A percentile compares a stretch with the other conserved stretches of the same genome.
These are phyloP conservation scores for Petromus typicus DNA, from an alignment of 2,113 vertebrate genomes.

Conservation along the genomic window DNA sequence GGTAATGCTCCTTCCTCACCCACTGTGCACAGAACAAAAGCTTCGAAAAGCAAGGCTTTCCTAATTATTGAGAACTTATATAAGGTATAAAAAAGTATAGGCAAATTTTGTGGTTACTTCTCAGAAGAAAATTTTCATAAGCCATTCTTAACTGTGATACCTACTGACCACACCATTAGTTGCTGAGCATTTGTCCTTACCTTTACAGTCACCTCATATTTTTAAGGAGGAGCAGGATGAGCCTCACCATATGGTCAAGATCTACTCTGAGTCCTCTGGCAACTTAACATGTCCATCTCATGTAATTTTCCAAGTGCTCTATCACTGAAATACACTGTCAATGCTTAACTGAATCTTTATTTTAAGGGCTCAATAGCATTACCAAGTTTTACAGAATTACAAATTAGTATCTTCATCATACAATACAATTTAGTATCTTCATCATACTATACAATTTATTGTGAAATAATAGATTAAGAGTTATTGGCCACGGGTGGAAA, in stretches of 20 bases:
- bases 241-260: background rate
- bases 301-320: background rate
- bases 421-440: slow-evolving; percentile 26
- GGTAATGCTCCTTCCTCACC: slow-evolving; percentile 84
- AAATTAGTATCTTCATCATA: slow-evolving; percentile 1
- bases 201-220: background rate
- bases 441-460: slow-evolving; percentile 1
- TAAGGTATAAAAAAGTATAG: slow-evolving; percentile 36
- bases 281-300: background rate
- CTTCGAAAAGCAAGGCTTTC: background rate
- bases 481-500: background rate
- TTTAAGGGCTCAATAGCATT: slow-evolving; percentile 11
- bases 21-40: background rate
- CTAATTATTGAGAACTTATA: background rate
- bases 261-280: background rate
- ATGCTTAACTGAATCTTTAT: background rate
- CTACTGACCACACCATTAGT: background rate
- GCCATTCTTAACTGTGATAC: background rate
- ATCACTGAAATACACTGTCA: background rate
- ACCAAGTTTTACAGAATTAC: background rate
- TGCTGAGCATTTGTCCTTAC: slow-evolving; percentile 14
- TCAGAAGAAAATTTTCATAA: background rate
- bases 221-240: slow-evolving; percentile 30
- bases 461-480: background rate
- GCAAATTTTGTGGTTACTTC: background rate